phyloP scores from a whole-genome alignment of 2,113 vertebrate species.

The Apodemus sylvaticus region DNA sequence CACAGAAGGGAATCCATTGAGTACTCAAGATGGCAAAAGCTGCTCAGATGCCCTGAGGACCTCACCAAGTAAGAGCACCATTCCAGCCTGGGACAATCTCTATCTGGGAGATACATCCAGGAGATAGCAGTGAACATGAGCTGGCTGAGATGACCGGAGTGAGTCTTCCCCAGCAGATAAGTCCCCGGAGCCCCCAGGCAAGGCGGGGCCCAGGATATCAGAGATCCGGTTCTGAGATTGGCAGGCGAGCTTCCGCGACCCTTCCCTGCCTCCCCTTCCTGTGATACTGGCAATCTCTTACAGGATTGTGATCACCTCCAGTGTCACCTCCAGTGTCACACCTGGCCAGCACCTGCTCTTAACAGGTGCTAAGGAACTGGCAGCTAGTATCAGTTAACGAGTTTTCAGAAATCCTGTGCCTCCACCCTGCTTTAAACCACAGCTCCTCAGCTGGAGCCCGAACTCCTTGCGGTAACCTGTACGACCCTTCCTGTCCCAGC shows the following conservation, averaged over 20 bases:
- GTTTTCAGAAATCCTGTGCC: neutral
- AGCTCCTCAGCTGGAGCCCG: neutral
- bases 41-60: neutral
- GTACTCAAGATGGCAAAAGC: neutral
- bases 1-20: neutral
- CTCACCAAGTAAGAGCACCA: neutral
- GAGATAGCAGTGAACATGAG: neutral
- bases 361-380: neutral
- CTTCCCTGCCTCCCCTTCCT: neutral
- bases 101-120: neutral
- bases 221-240: neutral
- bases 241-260: neutral
- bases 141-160: neutral
- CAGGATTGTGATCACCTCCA: neutral
- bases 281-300: neutral
- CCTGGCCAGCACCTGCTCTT: neutral
- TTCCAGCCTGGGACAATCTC: neutral
- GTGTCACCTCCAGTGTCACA: neutral
- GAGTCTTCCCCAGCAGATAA: neutral
- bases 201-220: neutral
- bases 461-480: neutral
- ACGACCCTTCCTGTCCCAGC: neutral
- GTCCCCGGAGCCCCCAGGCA: neutral
- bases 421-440: neutral
- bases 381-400: neutral